Evolutionary conservation across 2,888 invertebrate genomes (phyloP).

Genomic region (Phortica okadai): DNA sequence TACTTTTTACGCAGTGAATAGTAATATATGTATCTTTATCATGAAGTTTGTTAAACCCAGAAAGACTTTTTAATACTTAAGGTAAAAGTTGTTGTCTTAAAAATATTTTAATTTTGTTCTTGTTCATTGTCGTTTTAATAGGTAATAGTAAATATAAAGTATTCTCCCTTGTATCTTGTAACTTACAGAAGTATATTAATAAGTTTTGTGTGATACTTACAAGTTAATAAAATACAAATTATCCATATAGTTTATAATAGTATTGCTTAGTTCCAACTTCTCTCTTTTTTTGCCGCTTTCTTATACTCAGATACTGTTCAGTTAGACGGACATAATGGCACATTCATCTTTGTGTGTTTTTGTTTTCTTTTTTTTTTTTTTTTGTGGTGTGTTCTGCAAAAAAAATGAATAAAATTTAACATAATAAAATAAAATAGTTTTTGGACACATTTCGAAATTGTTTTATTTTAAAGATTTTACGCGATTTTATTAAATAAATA

Average conservation of each 20-base stretch:
- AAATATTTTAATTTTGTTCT: too few relatives aligned
- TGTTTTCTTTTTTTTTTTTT: background rate
- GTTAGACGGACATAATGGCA: constrained; percentile 20
- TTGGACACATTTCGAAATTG: background rate
- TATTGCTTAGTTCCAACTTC: constrained; percentile 2
- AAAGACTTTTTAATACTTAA: too few relatives aligned
- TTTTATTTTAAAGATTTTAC: background rate
- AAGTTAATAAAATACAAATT: constrained; percentile 31
- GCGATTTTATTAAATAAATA: background rate
- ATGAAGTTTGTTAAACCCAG: too few relatives aligned
- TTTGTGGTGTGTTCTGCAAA: background rate
- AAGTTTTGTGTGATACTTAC: constrained; percentile 26
- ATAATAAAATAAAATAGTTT: background rate
- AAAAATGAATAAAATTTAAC: background rate
- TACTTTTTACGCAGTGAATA: too few relatives aligned
- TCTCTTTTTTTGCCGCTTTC: background rate
- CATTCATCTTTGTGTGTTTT: constrained; percentile 15
- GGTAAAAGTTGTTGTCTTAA: too few relatives aligned
- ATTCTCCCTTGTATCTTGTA: too few relatives aligned
- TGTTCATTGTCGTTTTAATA: background rate
- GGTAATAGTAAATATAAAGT: background rate
- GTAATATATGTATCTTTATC: too few relatives aligned
- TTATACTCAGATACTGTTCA: background rate
- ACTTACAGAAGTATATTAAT: background rate
- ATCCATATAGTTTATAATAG: constrained; percentile 25